Evolutionary conservation across 92 coral and sea anemone genomes (phyloP).

Genomic region (Pocillopora meandrina): DNA sequence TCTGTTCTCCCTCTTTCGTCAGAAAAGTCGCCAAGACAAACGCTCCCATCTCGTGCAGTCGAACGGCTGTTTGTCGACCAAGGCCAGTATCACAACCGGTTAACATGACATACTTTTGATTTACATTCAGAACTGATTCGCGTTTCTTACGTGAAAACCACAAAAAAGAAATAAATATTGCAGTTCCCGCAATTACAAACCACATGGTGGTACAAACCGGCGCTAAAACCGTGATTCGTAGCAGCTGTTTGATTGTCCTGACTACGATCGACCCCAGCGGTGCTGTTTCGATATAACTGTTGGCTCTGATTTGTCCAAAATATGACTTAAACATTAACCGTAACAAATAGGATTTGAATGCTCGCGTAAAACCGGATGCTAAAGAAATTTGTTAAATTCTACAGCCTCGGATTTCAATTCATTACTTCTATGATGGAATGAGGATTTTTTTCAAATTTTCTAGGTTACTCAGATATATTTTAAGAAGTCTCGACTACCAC

Average conservation of each 20-base stretch:
- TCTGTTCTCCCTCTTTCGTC: conserved; percentile 60
- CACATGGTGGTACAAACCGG: background rate
- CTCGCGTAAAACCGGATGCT: no score
- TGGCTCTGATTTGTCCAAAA: no score
- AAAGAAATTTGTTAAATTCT: no score
- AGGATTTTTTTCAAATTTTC: no score
- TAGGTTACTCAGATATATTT: no score
- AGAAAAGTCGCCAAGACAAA: conserved; percentile 79
- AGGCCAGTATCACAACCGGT: conserved; percentile 73
- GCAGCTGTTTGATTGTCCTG: background rate
- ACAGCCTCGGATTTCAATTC: no score
- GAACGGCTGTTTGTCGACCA: conserved; percentile 64
- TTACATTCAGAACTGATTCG: background rate
- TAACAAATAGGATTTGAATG: no score
- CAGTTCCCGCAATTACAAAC: background rate
- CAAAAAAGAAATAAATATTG: background rate
- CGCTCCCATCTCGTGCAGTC: conserved; percentile 71
- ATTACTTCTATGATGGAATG: no score
- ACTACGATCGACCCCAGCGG: background rate
- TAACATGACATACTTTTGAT: conserved; percentile 46
- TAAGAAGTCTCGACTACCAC: no score
- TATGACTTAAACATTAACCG: no score
- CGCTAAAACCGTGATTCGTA: background rate
- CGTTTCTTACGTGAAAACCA: conserved; percentile 3
- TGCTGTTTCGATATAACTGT: background rate